Percentiles rank a stretch among this genome's conserved stretches.
Evolutionary conservation across 2,888 invertebrate species (phyloP).

Genomic region (Drosophila dives): DNA sequence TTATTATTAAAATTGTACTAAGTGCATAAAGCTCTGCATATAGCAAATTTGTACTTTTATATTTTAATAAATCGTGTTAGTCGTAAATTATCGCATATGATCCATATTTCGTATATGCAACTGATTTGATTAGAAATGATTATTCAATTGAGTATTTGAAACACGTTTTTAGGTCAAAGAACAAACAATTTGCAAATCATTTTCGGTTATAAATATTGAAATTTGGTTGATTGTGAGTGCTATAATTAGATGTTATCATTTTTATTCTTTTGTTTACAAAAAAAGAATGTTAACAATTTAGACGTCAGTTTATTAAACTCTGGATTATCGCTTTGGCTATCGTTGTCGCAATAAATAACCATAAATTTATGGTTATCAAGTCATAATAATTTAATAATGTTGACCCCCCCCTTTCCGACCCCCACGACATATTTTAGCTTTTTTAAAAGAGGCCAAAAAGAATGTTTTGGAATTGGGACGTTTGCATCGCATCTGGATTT

Average conservation of each 20-base stretch:
- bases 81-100: not conserved
- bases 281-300: not conserved
- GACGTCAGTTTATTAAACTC: not conserved
- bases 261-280: not conserved
- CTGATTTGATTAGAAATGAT: not conserved
- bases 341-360: not conserved
- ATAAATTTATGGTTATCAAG: not conserved
- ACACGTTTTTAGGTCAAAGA: not conserved
- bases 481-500: slow-evolving; percentile 83
- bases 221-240: not conserved
- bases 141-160: not conserved
- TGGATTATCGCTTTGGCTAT: not conserved
- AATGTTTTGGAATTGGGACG: slow-evolving; percentile 79
- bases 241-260: slow-evolving; percentile 3
- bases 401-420: fast-evolving
- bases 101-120: not conserved
- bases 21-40: not conserved
- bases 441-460: slow-evolving; percentile 22
- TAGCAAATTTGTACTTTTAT: not conserved
- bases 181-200: not conserved
- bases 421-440: slow-evolving; percentile 47
- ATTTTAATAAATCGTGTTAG: not conserved
- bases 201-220: too few relatives aligned
- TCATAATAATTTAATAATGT: not conserved
- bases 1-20: not conserved